Conservation (phyloP, 1,140 invertebrate species). For the Lepidurus apus region DNA sequence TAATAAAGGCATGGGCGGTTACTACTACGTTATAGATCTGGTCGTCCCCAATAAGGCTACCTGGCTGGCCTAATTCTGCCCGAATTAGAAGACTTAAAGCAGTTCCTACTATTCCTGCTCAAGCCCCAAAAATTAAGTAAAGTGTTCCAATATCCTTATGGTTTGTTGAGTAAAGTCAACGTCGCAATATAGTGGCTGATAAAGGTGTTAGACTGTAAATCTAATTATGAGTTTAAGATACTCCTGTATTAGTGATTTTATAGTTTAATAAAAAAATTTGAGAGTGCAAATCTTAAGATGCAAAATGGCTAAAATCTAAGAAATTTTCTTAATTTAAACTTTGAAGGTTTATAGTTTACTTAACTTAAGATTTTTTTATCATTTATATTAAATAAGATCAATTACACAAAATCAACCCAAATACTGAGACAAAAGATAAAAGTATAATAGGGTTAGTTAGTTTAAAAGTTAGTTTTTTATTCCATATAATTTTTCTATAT, state of each 20-base stretch:
- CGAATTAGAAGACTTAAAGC: conserved; percentile 61
- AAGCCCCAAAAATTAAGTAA: conserved; percentile 66
- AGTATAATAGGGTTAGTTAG: too few relatives aligned
- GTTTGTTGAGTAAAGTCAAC: conserved; percentile 61
- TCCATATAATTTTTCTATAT: background rate
- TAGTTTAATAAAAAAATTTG: conserved; percentile 25
- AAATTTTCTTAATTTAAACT: conserved; percentile 34
- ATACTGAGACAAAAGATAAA: background rate
- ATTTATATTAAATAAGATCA: background rate
- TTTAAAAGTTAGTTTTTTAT: background rate
- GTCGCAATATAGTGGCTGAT: conserved; percentile 49
- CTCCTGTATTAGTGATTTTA: background rate
- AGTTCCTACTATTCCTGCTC: conserved; percentile 58
- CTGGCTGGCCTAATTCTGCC: conserved; percentile 56
- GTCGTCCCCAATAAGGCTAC: conserved; percentile 57
- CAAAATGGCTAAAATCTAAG: background rate
- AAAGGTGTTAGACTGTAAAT: conserved; percentile 32
- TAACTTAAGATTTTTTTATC: conserved; percentile 36
- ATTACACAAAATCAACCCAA: background rate
- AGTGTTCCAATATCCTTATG: conserved; percentile 70
- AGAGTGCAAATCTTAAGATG: conserved; percentile 28
- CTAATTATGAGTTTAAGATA: background rate
- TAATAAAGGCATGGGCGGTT: conserved; percentile 66
- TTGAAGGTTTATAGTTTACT: conserved; percentile 37
- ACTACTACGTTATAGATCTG: conserved; percentile 67